Conservation (phyloP, 2,113 vertebrate genomes). For the Cephalopterus ornatus region DNA sequence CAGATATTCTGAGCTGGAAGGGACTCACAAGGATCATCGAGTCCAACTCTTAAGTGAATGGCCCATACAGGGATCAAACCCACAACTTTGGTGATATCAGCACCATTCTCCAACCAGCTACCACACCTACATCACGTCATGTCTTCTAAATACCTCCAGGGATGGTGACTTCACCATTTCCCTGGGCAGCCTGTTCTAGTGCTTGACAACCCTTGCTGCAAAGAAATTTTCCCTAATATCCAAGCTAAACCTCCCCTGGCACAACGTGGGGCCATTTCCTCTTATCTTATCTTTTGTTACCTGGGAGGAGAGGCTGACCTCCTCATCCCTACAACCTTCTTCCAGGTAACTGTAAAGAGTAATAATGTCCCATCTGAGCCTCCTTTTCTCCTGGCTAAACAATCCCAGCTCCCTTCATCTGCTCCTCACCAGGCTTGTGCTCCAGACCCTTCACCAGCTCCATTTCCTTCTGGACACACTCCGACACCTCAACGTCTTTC, state of each 20-base stretch:
- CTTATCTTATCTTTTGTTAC: not conserved
- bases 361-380: not conserved
- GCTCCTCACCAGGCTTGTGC: not conserved
- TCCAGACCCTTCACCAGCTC: not conserved
- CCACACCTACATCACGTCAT: not conserved
- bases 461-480: rapidly evolving
- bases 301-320: not conserved
- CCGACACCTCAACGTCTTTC: not conserved
- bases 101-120: not conserved
- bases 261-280: not conserved
- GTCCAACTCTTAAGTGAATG: not conserved
- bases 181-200: not conserved
- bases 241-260: not conserved
- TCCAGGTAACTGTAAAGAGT: not conserved
- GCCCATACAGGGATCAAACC: not conserved
- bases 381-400: not conserved
- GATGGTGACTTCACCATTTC: not conserved
- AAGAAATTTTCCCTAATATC: not conserved
- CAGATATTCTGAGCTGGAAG: not conserved
- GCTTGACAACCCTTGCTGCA: not conserved
- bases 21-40: not conserved
- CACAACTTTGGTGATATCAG: not conserved
- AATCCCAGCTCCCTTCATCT: not conserved
- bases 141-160: not conserved
- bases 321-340: not conserved